Conservation (phyloP, 2,797 vertebrate species). For the Notamacropus eugenii region DNA sequence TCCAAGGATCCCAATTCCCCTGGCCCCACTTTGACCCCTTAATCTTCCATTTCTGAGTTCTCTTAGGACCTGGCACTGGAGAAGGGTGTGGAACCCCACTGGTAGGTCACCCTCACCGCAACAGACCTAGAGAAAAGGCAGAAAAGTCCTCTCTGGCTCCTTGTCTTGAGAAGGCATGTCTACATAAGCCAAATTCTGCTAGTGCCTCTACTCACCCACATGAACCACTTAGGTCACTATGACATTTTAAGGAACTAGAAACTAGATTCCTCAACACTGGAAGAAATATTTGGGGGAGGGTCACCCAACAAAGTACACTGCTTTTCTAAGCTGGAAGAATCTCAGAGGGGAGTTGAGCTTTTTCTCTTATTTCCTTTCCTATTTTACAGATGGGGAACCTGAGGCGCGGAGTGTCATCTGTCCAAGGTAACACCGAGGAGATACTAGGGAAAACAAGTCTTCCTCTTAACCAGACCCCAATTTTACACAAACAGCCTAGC, state of each 20-base stretch:
- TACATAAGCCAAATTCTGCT: not conserved
- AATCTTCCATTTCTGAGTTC: not conserved
- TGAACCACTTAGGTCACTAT: not conserved
- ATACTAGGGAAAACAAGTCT: not conserved
- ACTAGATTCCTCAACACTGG: not conserved
- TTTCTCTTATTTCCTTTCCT: not conserved
- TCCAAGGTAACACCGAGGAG: not conserved
- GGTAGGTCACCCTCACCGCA: not conserved
- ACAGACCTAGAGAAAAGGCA: not conserved
- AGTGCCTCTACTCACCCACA: not conserved
- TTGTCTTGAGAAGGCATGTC: not conserved
- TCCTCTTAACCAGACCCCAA: not conserved
- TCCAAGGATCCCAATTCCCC: not conserved
- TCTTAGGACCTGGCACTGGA: not conserved
- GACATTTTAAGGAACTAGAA: not conserved
- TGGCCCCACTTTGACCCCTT: not conserved
- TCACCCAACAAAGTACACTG: not conserved
- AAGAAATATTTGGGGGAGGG: not conserved
- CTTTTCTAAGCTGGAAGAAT: not conserved
- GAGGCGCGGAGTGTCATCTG: not conserved
- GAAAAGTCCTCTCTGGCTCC: not conserved
- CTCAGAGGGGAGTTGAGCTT: not conserved
- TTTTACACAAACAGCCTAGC: not conserved
- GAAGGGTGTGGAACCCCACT: not conserved
- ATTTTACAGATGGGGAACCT: slow-evolving; percentile 2